Evolutionary conservation across 2,888 invertebrate species (phyloP).

Genomic region (Therioaphis trifolii): DNA sequence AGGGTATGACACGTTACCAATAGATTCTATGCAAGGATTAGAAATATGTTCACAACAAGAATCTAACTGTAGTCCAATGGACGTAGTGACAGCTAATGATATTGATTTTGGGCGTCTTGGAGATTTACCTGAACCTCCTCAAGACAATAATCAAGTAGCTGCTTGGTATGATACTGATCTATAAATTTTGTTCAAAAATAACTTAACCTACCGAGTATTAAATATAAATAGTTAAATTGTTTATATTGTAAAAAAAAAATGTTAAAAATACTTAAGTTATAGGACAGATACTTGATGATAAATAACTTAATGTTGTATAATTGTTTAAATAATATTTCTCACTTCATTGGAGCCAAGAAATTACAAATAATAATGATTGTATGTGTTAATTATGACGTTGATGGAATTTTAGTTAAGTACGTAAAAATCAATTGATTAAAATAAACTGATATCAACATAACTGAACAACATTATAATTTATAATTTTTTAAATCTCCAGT

Average conservation of each 20-base stretch:
- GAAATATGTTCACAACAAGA: conserved; percentile 82
- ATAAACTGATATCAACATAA: background rate
- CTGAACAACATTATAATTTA: conserved; percentile 5
- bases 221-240: conserved; percentile 42
- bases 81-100: conserved; percentile 83
- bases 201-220: conserved; percentile 45
- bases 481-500: background rate
- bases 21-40: conserved; percentile 95
- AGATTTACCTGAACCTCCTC: conserved; percentile 83
- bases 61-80: conserved; percentile 76
- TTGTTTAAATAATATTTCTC: background rate
- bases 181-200: conserved; percentile 69
- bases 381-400: background rate
- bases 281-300: background rate
- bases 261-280: conserved; percentile 28
- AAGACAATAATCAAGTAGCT: conserved; percentile 90
- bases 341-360: background rate
- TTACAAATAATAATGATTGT: background rate
- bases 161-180: conserved; percentile 99
- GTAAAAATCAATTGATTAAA: background rate
- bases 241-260: conserved; percentile 48
- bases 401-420: background rate
- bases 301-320: background rate
- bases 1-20: conserved; percentile 98
- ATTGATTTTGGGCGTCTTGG: conserved; percentile 83